These are phyloP conservation scores for Cheilosia variabilis DNA, from an alignment of 2,888 invertebrate species.

Conservation along the genomic window DNA sequence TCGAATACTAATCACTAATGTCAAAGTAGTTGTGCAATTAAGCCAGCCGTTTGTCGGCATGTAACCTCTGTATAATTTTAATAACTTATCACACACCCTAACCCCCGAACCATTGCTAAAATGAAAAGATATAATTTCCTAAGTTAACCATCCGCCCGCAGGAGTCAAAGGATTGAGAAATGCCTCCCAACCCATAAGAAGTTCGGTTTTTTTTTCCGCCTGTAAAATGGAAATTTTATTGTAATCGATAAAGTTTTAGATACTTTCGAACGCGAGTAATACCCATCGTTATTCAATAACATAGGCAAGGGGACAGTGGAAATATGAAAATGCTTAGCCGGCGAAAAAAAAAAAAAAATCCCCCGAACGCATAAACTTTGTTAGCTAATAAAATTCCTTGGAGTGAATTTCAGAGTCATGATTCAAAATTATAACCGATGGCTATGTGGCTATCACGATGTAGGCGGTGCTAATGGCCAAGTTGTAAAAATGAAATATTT, in stretches of 20 bases:
- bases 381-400: conserved; percentile 65
- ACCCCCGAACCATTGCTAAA: not conserved
- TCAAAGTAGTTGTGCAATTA: conserved; percentile 55
- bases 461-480: conserved; percentile 46
- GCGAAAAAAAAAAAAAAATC: not conserved
- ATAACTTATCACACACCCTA: conserved; percentile 9
- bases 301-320: conserved; percentile 4
- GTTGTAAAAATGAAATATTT: conserved; percentile 49
- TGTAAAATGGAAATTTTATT: conserved; percentile 55
- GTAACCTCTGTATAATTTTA: conserved; percentile 47
- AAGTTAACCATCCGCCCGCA: conserved; percentile 21
- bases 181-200: conserved; percentile 1
- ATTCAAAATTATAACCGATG: conserved; percentile 52
- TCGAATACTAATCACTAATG: conserved; percentile 37
- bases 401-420: conserved; percentile 62
- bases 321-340: not conserved
- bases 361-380: conserved; percentile 62
- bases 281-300: conserved; percentile 49
- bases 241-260: conserved; percentile 66
- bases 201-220: not conserved
- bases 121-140: conserved; percentile 41
- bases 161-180: conserved; percentile 21
- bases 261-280: conserved; percentile 45
- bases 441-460: conserved; percentile 54
- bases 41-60: conserved; percentile 43